Evolutionary conservation across 1,140 invertebrate species (phyloP).

Genomic region (Panulirus ornatus): DNA sequence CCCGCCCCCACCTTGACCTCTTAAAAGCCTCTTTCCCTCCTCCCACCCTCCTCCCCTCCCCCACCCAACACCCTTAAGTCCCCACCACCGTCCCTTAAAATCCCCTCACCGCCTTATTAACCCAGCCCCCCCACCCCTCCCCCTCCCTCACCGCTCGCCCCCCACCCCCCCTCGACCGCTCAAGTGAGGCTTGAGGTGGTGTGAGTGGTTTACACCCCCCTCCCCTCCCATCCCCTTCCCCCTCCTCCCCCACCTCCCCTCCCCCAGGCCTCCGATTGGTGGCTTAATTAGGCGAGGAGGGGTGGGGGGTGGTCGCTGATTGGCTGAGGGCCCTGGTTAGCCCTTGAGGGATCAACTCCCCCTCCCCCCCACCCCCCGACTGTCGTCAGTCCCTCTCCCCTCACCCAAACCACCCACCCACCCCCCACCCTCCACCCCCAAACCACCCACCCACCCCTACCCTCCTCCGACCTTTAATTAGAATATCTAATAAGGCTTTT

Average conservation of each 20-base stretch:
- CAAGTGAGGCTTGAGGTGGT: too few relatives aligned
- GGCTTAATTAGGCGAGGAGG: background rate
- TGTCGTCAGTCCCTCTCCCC: too few relatives aligned
- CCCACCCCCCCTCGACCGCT: background rate
- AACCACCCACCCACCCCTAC: background rate
- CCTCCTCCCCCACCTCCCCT: constrained; percentile 1
- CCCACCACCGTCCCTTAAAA: background rate
- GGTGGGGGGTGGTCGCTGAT: background rate
- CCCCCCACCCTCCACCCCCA: background rate
- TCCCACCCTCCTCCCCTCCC: background rate
- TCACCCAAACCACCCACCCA: background rate
- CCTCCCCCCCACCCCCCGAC: background rate
- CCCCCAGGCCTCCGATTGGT: background rate
- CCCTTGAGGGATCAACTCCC: background rate
- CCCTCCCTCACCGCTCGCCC: background rate
- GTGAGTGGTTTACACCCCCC: background rate
- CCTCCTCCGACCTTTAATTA: background rate
- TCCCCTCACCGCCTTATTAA: background rate
- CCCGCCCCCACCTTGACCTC: background rate
- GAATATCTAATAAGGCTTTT: background rate
- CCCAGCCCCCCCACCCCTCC: too few relatives aligned
- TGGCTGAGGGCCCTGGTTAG: background rate
- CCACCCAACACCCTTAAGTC: background rate
- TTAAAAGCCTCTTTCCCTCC: background rate
- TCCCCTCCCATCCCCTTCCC: too few relatives aligned